phyloP scores from a whole-genome alignment of 2,797 vertebrate genomes.

The Periophthalmus magnuspinnatus region DNA sequence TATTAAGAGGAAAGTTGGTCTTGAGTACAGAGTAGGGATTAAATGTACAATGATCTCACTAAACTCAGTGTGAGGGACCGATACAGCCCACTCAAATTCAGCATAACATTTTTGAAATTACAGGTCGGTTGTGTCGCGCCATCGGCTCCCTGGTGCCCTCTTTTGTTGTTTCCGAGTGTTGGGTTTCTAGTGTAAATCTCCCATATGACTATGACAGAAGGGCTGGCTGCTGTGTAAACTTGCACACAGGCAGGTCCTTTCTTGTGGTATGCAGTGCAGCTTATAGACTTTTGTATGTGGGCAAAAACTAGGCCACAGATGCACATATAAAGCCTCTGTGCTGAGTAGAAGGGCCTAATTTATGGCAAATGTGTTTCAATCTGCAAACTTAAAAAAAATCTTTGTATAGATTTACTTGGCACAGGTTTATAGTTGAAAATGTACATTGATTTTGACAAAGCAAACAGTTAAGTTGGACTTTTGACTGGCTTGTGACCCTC shows the following conservation, averaged over 20 bases:
- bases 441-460: not conserved
- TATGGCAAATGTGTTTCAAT: not conserved
- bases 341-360: not conserved
- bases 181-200: constrained; percentile 53
- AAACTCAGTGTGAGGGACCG: constrained; percentile 17
- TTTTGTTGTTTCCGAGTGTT: constrained; percentile 34
- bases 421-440: not conserved
- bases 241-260: constrained; percentile 30
- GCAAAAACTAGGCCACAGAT: constrained; percentile 13
- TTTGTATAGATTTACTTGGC: not conserved
- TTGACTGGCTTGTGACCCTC: not conserved
- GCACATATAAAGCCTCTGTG: not conserved
- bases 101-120: constrained; percentile 18
- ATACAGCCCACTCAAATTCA: not conserved
- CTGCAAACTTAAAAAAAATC: too few relatives aligned
- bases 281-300: constrained; percentile 9
- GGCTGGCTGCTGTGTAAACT: constrained; percentile 53
- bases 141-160: constrained; percentile 11
- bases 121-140: constrained; percentile 7
- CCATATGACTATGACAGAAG: constrained; percentile 42
- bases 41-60: not conserved
- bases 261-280: constrained; percentile 43
- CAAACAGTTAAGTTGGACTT: not conserved
- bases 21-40: not conserved
- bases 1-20: not conserved